phyloP scores from a whole-genome alignment of 2,113 vertebrate species.

The Nothobranchius kuhntae region DNA sequence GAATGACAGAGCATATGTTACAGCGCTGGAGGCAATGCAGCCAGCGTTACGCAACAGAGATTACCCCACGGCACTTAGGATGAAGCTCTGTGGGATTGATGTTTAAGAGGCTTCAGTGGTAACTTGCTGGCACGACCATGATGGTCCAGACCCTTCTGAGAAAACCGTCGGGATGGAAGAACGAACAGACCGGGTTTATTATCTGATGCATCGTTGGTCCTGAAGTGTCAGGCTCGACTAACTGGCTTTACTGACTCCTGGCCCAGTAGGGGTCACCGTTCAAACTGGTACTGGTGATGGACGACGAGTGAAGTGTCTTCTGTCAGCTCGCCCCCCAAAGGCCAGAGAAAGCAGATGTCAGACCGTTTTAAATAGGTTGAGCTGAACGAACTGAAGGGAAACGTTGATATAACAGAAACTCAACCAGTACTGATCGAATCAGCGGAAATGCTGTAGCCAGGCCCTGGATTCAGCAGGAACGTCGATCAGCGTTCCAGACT shows the following conservation, averaged over 20 bases:
- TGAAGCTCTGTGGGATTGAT: conserved; percentile 20
- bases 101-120: conserved; percentile 10
- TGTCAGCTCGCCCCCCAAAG: too few species aligned
- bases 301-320: background rate
- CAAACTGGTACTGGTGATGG: background rate
- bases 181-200: conserved; percentile 2
- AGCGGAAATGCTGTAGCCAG: too few species aligned
- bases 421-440: too few species aligned
- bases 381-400: background rate
- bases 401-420: too few species aligned
- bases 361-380: background rate
- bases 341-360: background rate
- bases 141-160: conserved; percentile 44
- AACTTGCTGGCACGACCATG: conserved; percentile 34
- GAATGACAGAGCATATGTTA: background rate
- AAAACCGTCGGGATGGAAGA: conserved; percentile 31
- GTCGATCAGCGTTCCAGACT: too few species aligned
- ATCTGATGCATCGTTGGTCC: background rate
- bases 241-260: background rate
- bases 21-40: background rate
- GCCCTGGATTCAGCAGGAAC: too few species aligned
- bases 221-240: background rate
- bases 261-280: background rate
- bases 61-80: background rate
- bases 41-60: background rate